Base-by-base conservation (phyloP, 2,888 invertebrate species). In the Eupeodes luniger region DNA sequence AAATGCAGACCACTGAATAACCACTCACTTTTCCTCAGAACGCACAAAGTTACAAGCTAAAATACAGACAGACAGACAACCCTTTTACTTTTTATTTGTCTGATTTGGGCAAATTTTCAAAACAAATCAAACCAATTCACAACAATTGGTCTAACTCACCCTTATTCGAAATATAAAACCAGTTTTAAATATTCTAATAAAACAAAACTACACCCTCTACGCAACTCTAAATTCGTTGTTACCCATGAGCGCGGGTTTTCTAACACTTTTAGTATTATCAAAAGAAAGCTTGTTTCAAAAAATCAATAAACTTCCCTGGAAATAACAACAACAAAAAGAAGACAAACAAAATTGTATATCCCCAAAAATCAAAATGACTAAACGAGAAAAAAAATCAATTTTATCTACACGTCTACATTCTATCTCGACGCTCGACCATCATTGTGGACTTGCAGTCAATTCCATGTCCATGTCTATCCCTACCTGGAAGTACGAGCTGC, bases 401-500 rank as follows among this genome's bases (percentile, higher is more conserved):
- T 59, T 47, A 72, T 72, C 72, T 69, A 62, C 57, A 75, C 27
- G 70, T 69, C 62, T 70, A 67, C 19, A 36, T 44, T 51, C 3
- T 27, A 27, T 27, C 11, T 44, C 27, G 27, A 27, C 27, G 16
- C 27, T 34, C 44, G 57, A 61, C 69, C 36, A 36, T 36, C 34
- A 16, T 40, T 36, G 5, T 36, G 12, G 44, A 47, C 19, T 44
- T 64, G 19, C 51, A 16, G 40, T 69, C 34, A n/a, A 19, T 80
- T 78, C 62, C 40, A 7, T 7, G 82, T 78, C 62, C 40, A 7
- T 7, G 82, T 78, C 62, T 69, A 14, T 80, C 89, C 91, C 93
- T 94, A 97, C 97, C 95, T 98, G 97, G 94, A 98, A 98, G 94
- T 98, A 98, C n/a, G 97, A 96, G 92, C 98, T 98, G 94, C 98